Base-by-base conservation (phyloP, 2,797 vertebrate species). In the Artibeus lituratus region DNA sequence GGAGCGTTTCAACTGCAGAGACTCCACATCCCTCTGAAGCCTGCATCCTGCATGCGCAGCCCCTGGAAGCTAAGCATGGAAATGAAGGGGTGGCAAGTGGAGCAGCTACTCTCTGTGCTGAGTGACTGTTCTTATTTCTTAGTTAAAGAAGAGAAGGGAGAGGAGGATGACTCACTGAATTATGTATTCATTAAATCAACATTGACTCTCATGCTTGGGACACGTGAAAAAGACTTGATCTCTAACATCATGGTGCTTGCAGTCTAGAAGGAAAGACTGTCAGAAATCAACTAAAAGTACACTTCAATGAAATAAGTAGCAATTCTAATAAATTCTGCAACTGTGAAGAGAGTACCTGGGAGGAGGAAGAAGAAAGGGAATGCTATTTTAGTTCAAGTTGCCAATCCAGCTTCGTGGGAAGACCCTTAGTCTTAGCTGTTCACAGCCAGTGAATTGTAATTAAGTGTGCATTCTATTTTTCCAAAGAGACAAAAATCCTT, bases 1-100 rank as follows among this genome's bases (percentile, higher is more conserved):
- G 97, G 98, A 95, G 92, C 94, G 94, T 97, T 97, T 98, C 97
- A 96, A 94, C 97, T 95, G 96, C 96, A 73, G 94, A 93, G 80
- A 96, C 95, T 91, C 96, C 59, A 59, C 81, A 90, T 44, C 55
- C 95, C 96, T 97, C 76, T 72, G 91, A 94, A 91, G 87, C 82
- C 26, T 0, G 7, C 69, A 53, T 96, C 96, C 94, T 73, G 39
- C 83, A 57, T 70, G 44, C 59, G 57, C 51, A 53, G 81, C 76
- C 83, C 32, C 32, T 18, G 6, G n/a, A 92, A 73, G 37, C 84
- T 69, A 49, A 95, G 95, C 76, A 67, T 72, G 76, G 81, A 78
- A 95, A 95, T 90, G 82, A 97, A 97, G 81, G 55, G 62, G 29
- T 84, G 83, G 62, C 57, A 94, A 70, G 70, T 14, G 53, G 83